phyloP scores from a whole-genome alignment of 2,797 vertebrate species.

The Naso thynnoides region DNA sequence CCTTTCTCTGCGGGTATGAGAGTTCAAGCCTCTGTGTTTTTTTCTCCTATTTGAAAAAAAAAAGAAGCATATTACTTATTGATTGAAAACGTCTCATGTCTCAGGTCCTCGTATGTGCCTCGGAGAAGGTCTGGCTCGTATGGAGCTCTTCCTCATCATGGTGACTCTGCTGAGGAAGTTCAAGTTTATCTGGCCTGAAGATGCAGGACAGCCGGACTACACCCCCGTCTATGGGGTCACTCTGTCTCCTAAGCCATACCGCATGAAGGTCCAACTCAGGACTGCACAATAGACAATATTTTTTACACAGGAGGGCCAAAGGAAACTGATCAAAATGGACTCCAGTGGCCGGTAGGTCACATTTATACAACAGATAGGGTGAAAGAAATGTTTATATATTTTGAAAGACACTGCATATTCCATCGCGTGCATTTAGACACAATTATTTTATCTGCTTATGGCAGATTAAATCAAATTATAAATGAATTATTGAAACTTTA shows the following conservation, averaged over 20 bases:
- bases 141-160: conserved; percentile 72
- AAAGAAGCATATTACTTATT: background rate
- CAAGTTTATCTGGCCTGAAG: conserved; percentile 75
- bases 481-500: too few relatives aligned
- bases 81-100: background rate
- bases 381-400: background rate
- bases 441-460: background rate
- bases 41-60: background rate
- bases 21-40: background rate
- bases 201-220: conserved; percentile 65
- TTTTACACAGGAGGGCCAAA: background rate
- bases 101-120: conserved; percentile 71
- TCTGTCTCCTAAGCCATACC: conserved; percentile 60
- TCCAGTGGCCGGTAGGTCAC: background rate
- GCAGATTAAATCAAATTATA: background rate
- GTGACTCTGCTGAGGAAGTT: conserved; percentile 71
- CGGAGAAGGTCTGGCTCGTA: conserved; percentile 65
- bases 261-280: conserved; percentile 62
- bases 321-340: background rate
- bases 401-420: background rate
- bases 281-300: too few relatives aligned
- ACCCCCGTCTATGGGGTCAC: conserved; percentile 57
- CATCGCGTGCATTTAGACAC: background rate
- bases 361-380: background rate
- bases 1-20: conserved; percentile 70